Evolutionary conservation across 2,888 invertebrate species (phyloP).

Genomic region (Pyrrhosoma nymphula): DNA sequence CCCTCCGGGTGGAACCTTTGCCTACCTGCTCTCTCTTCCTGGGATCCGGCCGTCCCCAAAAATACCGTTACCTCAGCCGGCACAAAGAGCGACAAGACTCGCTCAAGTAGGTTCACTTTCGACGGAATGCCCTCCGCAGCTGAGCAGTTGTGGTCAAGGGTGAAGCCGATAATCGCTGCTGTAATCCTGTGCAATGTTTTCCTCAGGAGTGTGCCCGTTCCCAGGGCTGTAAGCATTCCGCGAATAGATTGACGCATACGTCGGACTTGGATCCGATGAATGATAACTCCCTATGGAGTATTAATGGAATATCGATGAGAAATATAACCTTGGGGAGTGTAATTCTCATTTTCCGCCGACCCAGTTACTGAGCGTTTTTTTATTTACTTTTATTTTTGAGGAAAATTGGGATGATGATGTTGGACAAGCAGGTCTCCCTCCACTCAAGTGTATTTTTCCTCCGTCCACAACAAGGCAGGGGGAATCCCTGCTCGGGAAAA

Average conservation of each 20-base stretch:
- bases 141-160: not conserved
- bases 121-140: not conserved
- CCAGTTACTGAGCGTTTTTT: not conserved
- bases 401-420: conserved; percentile 16
- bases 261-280: not conserved
- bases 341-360: not conserved
- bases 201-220: not conserved
- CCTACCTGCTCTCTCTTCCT: not conserved
- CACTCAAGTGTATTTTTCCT: not conserved
- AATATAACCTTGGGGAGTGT: not conserved
- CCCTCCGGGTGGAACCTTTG: not conserved
- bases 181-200: not conserved
- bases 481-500: not conserved
- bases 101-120: not conserved
- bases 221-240: not conserved
- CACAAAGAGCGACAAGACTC: not conserved
- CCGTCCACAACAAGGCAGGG: not conserved
- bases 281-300: not conserved
- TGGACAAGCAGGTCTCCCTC: not conserved
- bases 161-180: not conserved
- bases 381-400: not conserved
- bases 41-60: not conserved
- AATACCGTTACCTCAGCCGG: conserved; percentile 1
- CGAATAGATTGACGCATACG: not conserved
- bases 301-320: not conserved